phyloP scores from a whole-genome alignment of 2,888 invertebrate species.

The Villa cingulata region DNA sequence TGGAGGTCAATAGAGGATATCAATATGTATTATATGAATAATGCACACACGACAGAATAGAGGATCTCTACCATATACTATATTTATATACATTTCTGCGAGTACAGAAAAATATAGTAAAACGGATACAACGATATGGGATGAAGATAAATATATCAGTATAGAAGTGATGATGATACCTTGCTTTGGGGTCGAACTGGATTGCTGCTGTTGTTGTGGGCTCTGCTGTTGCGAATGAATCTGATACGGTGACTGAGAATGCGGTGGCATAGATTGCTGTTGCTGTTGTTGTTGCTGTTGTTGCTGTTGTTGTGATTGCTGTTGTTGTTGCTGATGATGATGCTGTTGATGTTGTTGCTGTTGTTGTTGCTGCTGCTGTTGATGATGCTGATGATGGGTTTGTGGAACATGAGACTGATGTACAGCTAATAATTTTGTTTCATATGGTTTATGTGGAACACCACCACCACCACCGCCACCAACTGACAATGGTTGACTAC shows the following conservation, averaged over 20 bases:
- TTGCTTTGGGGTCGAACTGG: slow-evolving; percentile 33
- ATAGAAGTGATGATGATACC: slow-evolving; percentile 18
- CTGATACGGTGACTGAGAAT: slow-evolving; percentile 31
- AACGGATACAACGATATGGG: too few relatives aligned
- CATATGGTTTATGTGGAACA: slow-evolving; percentile 33
- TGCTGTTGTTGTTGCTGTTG: slow-evolving; percentile 35
- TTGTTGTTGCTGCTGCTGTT: slow-evolving; percentile 16
- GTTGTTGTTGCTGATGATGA: slow-evolving; percentile 22
- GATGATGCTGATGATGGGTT: slow-evolving; percentile 16
- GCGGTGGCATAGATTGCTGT: slow-evolving; percentile 33
- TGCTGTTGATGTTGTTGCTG: slow-evolving; percentile 21
- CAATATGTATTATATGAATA: neutral
- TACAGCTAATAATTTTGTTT: slow-evolving; percentile 36
- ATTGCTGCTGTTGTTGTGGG: slow-evolving; percentile 34
- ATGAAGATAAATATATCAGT: neutral
- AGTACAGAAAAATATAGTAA: too few relatives aligned
- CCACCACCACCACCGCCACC: slow-evolving; percentile 29
- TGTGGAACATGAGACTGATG: slow-evolving; percentile 36
- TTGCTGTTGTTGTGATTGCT: slow-evolving; percentile 23
- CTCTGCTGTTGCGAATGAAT: slow-evolving; percentile 36
- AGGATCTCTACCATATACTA: too few relatives aligned
- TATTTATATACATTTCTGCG: too few relatives aligned
- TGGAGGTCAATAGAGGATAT: slow-evolving; percentile 7
- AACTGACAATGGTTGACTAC: slow-evolving; percentile 34
- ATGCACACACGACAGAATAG: too few relatives aligned